Evolutionary conservation across 1,140 invertebrate species (phyloP).

Genomic region (Caerostris extrusa): DNA sequence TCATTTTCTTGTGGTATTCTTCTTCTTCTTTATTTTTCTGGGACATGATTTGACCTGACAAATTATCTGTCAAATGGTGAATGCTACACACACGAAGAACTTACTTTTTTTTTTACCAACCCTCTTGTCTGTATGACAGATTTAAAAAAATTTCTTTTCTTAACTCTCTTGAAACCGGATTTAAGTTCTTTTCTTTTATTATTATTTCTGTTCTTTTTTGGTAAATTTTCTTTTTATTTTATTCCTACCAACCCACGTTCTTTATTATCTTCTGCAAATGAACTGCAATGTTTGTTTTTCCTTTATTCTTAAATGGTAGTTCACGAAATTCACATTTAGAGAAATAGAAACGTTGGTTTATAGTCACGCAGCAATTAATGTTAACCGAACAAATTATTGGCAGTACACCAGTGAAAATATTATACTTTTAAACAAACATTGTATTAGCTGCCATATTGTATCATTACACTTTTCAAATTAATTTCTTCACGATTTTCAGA

Average conservation of each 20-base stretch:
- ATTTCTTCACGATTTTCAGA: background rate
- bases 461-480: background rate
- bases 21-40: background rate
- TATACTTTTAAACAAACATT: background rate
- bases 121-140: background rate
- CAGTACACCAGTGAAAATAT: background rate
- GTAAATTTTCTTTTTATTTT: too few species aligned
- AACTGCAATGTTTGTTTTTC: background rate
- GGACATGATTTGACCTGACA: conserved; percentile 60
- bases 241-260: too few species aligned
- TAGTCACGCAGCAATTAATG: background rate
- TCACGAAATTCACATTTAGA: background rate
- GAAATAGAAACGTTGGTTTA: background rate
- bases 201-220: background rate
- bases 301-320: conserved; percentile 7
- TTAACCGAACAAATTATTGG: background rate
- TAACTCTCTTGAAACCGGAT: conserved; percentile 17
- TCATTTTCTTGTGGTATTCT: background rate
- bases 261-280: too few species aligned
- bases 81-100: background rate
- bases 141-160: background rate
- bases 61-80: conserved; percentile 59
- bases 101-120: background rate
- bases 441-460: background rate
- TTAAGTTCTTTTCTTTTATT: conserved; percentile 21